phyloP scores from a whole-genome alignment of 2,113 vertebrate species.

The Hystrix brachyura region DNA sequence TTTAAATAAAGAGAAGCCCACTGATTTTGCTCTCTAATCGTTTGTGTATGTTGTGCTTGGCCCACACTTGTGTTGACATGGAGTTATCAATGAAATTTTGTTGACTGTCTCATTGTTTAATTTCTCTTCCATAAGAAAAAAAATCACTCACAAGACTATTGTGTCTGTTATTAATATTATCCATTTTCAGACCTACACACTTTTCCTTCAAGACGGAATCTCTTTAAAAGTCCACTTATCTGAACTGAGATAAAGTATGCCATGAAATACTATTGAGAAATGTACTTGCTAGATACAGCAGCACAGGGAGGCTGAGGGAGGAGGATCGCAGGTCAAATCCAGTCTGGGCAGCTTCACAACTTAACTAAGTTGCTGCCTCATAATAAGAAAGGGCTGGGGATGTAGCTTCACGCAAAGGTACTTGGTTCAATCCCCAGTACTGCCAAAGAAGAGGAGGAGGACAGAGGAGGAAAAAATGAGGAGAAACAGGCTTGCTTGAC shows the following conservation, averaged over 20 bases:
- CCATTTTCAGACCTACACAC: background rate
- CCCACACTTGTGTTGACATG: background rate
- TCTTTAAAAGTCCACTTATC: background rate
- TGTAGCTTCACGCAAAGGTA: background rate
- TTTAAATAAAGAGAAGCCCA: background rate
- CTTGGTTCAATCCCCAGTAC: background rate
- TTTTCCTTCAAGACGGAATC: background rate
- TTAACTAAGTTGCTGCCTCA: background rate
- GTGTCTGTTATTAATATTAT: background rate
- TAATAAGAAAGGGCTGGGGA: background rate
- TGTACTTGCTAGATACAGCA: background rate
- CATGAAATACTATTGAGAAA: background rate
- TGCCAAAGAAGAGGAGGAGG: background rate
- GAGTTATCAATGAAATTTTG: slow-evolving; percentile 1
- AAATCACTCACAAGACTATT: background rate
- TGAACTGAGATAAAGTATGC: background rate
- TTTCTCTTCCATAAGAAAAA: background rate
- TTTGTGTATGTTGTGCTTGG: background rate
- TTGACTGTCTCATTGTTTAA: background rate
- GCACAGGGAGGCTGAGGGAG: background rate
- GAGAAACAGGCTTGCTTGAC: background rate
- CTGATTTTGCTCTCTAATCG: background rate
- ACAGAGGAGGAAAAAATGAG: background rate
- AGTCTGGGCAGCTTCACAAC: background rate
- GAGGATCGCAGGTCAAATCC: background rate